Percentiles rank a stretch among this genome's conserved stretches.
Conservation (phyloP, 2,797 vertebrate species). For the Gobionotothen gibberifrons region DNA sequence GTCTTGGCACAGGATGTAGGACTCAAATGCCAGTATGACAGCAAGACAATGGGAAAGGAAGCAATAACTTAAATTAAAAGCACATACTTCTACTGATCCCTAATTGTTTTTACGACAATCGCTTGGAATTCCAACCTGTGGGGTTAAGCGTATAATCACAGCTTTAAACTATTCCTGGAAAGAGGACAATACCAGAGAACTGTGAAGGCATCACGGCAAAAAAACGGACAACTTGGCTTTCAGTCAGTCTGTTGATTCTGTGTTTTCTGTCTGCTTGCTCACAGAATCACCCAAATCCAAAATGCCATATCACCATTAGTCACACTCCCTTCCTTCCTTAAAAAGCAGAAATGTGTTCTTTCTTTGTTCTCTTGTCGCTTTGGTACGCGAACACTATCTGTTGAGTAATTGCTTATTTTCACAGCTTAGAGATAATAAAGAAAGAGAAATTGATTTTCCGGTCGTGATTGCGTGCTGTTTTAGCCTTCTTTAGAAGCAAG, state of each 20-base stretch:
- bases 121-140: background rate
- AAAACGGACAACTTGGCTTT: background rate
- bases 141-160: background rate
- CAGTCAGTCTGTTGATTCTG: background rate
- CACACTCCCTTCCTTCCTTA: slow-evolving; percentile 5
- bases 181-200: background rate
- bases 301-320: background rate
- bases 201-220: background rate
- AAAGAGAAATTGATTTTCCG: background rate
- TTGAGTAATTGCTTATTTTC: too few species aligned
- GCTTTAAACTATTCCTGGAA: background rate
- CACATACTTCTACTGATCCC: background rate
- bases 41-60: slow-evolving; percentile 3
- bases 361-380: background rate
- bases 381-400: background rate
- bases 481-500: too few species aligned
- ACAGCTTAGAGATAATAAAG: background rate
- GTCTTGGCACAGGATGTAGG: background rate
- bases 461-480: background rate
- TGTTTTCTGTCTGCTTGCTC: background rate
- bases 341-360: background rate
- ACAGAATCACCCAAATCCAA: background rate
- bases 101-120: background rate
- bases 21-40: background rate
- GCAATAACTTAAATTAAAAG: background rate